Base-by-base conservation (phyloP, 23 tunicate species). In the Oikopleura dioica region DNA sequence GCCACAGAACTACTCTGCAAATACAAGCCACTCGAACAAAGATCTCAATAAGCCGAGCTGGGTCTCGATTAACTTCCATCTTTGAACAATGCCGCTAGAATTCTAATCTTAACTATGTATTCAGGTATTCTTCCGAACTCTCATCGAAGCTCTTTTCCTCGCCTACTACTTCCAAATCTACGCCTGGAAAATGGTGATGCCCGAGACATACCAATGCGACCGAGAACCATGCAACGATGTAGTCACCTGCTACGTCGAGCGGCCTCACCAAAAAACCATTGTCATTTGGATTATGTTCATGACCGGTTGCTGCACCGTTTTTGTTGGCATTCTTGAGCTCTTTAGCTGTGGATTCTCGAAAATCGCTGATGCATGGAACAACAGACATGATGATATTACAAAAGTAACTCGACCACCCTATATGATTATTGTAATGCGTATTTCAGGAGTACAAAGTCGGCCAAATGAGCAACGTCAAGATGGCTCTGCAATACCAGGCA, bases 171-270 rank as follows among this genome's bases (percentile, higher is more conserved):
- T 63, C 33, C 26, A 63, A 23, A 63, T 63, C 37, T 76, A 78
- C 50, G 50, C 78, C 5, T 82, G 85, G 85, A 30, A 38, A 38
- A 44, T 69, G 35, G 76, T 82, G 0, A 82, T 82, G 85, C 76
- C 75, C 29, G 81, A 82, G 36, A 58, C 85, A 21, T 63, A 63
- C 72, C 29, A 28, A 28, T 63, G 72, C 33, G 72, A 63, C 33
- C 72, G 72, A 4, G 32, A 28, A 16, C 72, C 72, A 24, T 63
- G 72, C 33, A 63, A 63, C 33, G 72, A 28, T 63, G 33, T 63
- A 2, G 72, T 63, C 4, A 63, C 72, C 30, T 63, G 72, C 33
- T 63, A 63, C 26, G 33, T 63, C 26, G 72, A 63, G 33, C 72
- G 72, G 26, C 72, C 72, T 12, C 16, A 63, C 16, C 72, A 63